Evolutionary conservation across 2,797 vertebrate genomes (phyloP), one percentile per base, ranked within the genome.

Genomic region (Alca torda): DNA sequence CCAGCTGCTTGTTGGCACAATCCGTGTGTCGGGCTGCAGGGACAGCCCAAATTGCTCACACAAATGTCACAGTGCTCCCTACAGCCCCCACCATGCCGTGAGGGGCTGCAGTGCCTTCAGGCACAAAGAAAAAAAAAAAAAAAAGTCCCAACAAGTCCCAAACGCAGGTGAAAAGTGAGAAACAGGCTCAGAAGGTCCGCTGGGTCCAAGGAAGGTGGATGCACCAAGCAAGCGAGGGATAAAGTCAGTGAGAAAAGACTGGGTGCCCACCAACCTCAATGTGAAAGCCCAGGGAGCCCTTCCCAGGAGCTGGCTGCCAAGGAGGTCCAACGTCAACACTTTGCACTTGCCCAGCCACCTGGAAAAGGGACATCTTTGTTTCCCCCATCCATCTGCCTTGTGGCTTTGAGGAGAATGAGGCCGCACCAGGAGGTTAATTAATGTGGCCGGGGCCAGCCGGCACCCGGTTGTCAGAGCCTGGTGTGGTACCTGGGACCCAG

Each of bases 101-200:
- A 69, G 25, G 5, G 17, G 19, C 13, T 73, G 74, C 41, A 76
- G n/a, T 0, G 0, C 16, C 54, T 84, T 54, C 3, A 0, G 54
- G 50, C 10, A 50, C 10, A 25, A 90, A 80, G 20, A 13, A 50
- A 45, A 45, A 45, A 45, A 45, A 18, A 68, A 65, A 37, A 43
- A 41, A 20, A 63, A 25, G 3, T 30, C 50, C 12, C 21, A 3
- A 7, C 2, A 57, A 75, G 54, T 31, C 59, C 21, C 15, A 45
- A 65, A 69, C 0, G 0, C 0, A 3, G 10, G 11, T 41, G 17
- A 81, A 30, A 25, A 86, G 50, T 1, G 3, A 11, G 6, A 90
- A 80, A 78, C 0, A 0, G 18, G 30, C 25, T 95, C 6, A 1
- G 46, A 54, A 91, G 45, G 57, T 84, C 12, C 17, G 67, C 30